Evolutionary conservation across 23 tunicate genomes (phyloP).

Genomic region (Botrylloides violaceus): DNA sequence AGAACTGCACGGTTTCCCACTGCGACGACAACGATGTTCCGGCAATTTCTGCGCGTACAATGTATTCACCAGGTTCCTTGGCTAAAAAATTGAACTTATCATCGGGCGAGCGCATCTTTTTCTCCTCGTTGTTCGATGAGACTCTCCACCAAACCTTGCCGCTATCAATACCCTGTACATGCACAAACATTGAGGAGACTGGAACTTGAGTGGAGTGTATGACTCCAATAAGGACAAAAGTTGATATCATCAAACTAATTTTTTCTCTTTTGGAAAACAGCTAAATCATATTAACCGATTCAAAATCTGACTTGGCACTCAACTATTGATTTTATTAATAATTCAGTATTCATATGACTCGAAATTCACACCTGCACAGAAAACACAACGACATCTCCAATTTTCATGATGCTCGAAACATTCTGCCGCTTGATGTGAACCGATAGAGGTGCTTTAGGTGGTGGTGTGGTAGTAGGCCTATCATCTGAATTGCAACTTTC

Average conservation of each 20-base stretch:
- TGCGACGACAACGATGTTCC: not conserved
- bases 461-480: slow-evolving; percentile 9
- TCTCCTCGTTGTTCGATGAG: not conserved
- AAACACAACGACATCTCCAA: slow-evolving; percentile 39
- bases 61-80: not conserved
- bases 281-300: too few species aligned
- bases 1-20: not conserved
- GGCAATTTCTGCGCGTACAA: not conserved
- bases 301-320: too few species aligned
- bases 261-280: too few species aligned
- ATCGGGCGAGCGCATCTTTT: not conserved
- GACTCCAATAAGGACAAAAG: too few species aligned
- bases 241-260: too few species aligned
- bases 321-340: too few species aligned
- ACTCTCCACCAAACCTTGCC: not conserved
- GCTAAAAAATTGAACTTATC: not conserved
- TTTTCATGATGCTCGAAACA: slow-evolving; percentile 19
- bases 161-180: not conserved
- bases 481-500: slow-evolving; percentile 8
- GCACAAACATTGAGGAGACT: not conserved
- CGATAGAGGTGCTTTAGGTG: slow-evolving; percentile 18
- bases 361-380: slow-evolving; percentile 27
- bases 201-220: too few species aligned
- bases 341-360: too few species aligned
- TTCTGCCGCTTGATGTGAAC: slow-evolving; percentile 29